These are phyloP conservation scores for Pongo pygmaeus DNA, from an alignment of 2,113 vertebrate species.

Conservation along the genomic window DNA sequence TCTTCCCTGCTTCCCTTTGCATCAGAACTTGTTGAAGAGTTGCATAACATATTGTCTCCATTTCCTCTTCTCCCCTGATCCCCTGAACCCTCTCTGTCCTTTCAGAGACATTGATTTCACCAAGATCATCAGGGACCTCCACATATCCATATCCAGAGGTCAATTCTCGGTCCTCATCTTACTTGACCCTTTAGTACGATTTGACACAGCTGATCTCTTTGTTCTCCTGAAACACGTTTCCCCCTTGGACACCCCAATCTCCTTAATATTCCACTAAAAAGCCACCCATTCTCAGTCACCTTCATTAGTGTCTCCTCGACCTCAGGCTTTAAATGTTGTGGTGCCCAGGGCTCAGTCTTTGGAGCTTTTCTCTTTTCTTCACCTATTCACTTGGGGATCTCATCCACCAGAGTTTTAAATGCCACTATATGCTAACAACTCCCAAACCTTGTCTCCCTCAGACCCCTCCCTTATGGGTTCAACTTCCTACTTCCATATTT, in stretches of 20 bases:
- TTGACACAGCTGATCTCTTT: neutral
- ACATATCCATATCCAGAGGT: neutral
- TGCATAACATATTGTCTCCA: neutral
- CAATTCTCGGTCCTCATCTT: neutral
- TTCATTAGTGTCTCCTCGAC: neutral
- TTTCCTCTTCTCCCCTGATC: neutral
- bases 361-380: neutral
- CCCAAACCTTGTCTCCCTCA: neutral
- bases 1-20: neutral
- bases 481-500: neutral
- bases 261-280: neutral
- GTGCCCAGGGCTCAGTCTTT: neutral
- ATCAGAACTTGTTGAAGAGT: neutral
- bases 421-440: no score
- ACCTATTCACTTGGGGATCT: neutral
- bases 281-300: neutral
- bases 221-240: neutral
- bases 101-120: neutral
- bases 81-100: neutral
- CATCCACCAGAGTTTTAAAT: neutral
- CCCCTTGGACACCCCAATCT: neutral
- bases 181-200: neutral
- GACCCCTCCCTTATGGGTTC: neutral
- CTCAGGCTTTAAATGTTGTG: neutral
- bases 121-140: neutral